Base-by-base conservation (phyloP, 2,888 invertebrate genomes). In the Cyclophora punctaria region DNA sequence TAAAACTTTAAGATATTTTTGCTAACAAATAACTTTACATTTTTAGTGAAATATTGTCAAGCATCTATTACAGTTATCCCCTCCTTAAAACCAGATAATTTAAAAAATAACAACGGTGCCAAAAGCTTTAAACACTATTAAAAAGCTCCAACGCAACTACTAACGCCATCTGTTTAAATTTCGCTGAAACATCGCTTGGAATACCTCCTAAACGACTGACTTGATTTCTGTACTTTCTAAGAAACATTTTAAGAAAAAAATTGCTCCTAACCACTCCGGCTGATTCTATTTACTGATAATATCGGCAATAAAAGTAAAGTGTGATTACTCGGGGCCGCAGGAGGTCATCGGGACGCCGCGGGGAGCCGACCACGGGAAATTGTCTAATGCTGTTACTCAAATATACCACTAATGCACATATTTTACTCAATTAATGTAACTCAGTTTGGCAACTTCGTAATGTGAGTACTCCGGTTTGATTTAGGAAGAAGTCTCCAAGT, bases 311-410 rank as follows among this genome's bases (percentile, higher is more conserved):
- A 75, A 77, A 73, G 71, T 68, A 72, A 73, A 75, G 75, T 73
- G 71, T 72, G 71, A 74, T 75, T 75, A 71, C 73, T 63, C 57
- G 62, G 56, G 63, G 54, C 79, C 57, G 57, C 71, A 57, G 80
- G 80, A 63, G 74, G 71, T 67, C 73, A 69, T 73, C 65, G 57
- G 60, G 56, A 59, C 72, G 58, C 78, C 57, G 58, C 75, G 78
- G 78, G 66, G 71, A 58, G 69, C 55, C 57, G 56, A 59, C 60
- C 63, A 62, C 67, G 63, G 76, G 73, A 73, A 69, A 78, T 77
- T 73, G 74, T 75, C 72, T 80, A 78, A 81, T 74, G 73, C 71
- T 71, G 71, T 78, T 74, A 78, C 74, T 72, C 66, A 70, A 74
- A 77, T 74, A 73, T 70, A 59, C 59, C 48, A 56, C 58, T 59